Conservation (phyloP, 1,140 invertebrate genomes). For the Drosophila takahashii region DNA sequence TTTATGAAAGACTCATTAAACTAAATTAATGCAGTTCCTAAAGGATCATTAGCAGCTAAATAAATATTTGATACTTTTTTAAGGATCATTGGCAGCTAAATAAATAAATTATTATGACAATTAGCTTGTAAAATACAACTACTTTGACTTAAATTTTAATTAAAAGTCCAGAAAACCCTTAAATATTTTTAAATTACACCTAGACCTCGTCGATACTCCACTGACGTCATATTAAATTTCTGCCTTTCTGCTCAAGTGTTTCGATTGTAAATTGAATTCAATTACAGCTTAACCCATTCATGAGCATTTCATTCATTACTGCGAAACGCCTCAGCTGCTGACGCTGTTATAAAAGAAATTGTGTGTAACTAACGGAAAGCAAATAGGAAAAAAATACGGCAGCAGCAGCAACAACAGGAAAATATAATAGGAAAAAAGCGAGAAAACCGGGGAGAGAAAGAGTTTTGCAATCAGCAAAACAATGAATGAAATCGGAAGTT, state of each 20-base stretch:
- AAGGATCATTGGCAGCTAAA: too few relatives aligned
- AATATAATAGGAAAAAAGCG: constrained; percentile 2
- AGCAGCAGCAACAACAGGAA: background rate
- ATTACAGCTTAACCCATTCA: constrained; percentile 56
- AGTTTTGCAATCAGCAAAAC: constrained; percentile 63
- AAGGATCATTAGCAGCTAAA: background rate
- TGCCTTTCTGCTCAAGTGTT: constrained; percentile 30
- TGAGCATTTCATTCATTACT: constrained; percentile 51
- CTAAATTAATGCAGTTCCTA: background rate
- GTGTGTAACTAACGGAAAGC: constrained; percentile 51
- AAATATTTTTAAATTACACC: background rate
- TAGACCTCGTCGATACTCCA: background rate
- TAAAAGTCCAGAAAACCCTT: too few relatives aligned
- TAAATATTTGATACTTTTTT: background rate
- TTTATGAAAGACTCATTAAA: too few relatives aligned
- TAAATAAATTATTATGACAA: too few relatives aligned
- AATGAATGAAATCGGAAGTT: constrained; percentile 77
- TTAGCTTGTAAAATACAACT: too few relatives aligned
- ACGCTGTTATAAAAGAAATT: constrained; percentile 44
- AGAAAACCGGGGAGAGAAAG: constrained; percentile 34
- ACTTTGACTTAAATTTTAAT: background rate
- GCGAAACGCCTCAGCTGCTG: constrained; percentile 17
- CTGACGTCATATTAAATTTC: constrained; percentile 30
- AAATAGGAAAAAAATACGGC: constrained; percentile 18
- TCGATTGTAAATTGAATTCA: constrained; percentile 59